Conservation (phyloP, 2,888 invertebrate species). For the Hydropsyche betteni region DNA sequence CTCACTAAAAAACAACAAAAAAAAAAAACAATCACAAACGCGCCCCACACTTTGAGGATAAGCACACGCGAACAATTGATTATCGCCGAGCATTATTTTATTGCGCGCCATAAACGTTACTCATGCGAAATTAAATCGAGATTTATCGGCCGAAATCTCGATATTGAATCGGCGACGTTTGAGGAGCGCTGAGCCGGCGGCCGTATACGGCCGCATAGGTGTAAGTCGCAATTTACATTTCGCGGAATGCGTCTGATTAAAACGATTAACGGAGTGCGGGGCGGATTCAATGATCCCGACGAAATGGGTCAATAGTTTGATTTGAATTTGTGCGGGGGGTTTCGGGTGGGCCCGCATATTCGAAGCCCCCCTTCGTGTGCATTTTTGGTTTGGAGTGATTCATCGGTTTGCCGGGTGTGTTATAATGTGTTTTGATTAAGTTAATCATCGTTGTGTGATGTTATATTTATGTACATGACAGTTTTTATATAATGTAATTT, state of each 20-base stretch:
- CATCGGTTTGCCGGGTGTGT: not conserved
- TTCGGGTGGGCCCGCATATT: no score
- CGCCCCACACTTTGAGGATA: conserved; percentile 4
- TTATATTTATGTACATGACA: no score
- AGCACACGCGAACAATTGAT: not conserved
- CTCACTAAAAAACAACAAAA: no score
- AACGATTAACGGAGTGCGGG: not conserved
- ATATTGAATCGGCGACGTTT: not conserved
- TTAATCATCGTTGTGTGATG: no score
- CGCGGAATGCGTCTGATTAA: not conserved
- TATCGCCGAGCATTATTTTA: conserved; percentile 29
- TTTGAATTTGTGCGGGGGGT: no score
- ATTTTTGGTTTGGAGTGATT: conserved; percentile 24
- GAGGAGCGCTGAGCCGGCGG: not conserved
- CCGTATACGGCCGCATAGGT: not conserved
- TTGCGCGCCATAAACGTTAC: conserved; percentile 5
- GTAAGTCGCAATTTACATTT: not conserved
- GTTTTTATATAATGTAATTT: no score
- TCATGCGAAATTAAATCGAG: conserved; percentile 25
- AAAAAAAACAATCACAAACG: not conserved
- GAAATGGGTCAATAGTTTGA: no score
- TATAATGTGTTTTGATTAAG: not conserved
- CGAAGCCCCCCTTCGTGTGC: no score
- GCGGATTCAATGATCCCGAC: no score
- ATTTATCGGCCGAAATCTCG: conserved; percentile 21